Conservation (phyloP, 2,113 vertebrate genomes). For the Maccullochella peelii region DNA sequence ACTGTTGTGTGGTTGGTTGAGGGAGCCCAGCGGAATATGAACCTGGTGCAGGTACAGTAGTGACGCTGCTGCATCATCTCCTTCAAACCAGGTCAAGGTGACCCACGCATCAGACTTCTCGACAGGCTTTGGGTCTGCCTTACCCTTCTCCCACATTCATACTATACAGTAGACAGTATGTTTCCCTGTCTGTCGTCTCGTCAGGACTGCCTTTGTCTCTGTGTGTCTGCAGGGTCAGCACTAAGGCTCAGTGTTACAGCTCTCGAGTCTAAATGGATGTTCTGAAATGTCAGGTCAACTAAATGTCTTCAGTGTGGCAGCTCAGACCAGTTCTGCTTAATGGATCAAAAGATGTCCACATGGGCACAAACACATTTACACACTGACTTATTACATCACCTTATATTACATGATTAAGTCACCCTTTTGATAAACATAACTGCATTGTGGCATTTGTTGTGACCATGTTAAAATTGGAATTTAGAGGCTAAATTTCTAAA, state of each 20-base stretch:
- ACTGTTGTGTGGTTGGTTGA: conserved; percentile 50
- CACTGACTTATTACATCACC: background rate
- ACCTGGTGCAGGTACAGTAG: conserved; percentile 61
- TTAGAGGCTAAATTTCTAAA: background rate
- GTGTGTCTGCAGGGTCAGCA: conserved; percentile 50
- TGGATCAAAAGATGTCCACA: conserved; percentile 16
- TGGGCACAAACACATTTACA: background rate
- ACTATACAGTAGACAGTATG: conserved; percentile 9
- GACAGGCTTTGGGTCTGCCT: conserved; percentile 21
- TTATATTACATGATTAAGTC: conserved; percentile 38
- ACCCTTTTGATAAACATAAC: conserved; percentile 15
- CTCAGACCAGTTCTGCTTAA: conserved; percentile 21
- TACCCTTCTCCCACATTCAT: conserved; percentile 23
- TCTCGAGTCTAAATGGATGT: conserved; percentile 54
- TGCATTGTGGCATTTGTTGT: background rate
- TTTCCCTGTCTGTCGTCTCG: conserved; percentile 26
- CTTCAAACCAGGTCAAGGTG: conserved; percentile 80
- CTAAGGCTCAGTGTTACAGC: conserved; percentile 36
- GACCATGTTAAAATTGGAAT: background rate
- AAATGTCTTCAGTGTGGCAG: conserved; percentile 37
- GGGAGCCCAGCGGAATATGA: conserved; percentile 48
- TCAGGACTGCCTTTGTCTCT: conserved; percentile 16
- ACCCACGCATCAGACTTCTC: conserved; percentile 48
- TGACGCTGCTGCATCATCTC: conserved; percentile 55
- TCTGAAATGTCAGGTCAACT: conserved; percentile 56